These are phyloP conservation scores for Lutjanus argentimaculatus DNA, from an alignment of 2,797 vertebrate species.

Conservation along the genomic window DNA sequence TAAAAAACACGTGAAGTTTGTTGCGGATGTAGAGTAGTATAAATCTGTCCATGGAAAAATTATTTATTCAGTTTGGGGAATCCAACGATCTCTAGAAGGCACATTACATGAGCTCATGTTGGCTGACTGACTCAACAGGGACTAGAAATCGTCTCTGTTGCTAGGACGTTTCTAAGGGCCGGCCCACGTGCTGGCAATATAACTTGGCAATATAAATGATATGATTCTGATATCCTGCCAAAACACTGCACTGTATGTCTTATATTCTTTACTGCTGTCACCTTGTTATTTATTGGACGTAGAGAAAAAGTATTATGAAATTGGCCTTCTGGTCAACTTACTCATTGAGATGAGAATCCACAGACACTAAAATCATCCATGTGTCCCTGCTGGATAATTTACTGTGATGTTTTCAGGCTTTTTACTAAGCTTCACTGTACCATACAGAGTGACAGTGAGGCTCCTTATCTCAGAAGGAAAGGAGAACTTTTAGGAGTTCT, in stretches of 20 bases:
- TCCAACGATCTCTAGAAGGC: too few relatives aligned
- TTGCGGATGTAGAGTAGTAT: too few relatives aligned
- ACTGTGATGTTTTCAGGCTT: not conserved
- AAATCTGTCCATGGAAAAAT: too few relatives aligned
- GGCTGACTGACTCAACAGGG: too few relatives aligned
- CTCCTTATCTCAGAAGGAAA: not conserved
- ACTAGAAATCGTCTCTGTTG: too few relatives aligned
- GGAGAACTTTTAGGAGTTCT: not conserved
- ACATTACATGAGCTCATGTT: too few relatives aligned
- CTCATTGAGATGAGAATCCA: not conserved
- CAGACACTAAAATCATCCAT: not conserved
- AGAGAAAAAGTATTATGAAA: not conserved
- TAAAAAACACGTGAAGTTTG: too few relatives aligned
- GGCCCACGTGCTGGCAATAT: too few relatives aligned
- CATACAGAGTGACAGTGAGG: not conserved
- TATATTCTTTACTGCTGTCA: conserved; percentile 15
- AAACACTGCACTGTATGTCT: not conserved
- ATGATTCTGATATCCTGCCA: not conserved
- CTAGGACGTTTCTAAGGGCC: too few relatives aligned
- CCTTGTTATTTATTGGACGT: conserved; percentile 25
- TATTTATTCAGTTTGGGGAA: too few relatives aligned
- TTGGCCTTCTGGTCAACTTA: not conserved
- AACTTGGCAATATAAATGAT: not conserved
- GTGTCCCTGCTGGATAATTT: conserved; percentile 5
- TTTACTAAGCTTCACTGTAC: not conserved